Conservation (phyloP, 2,888 invertebrate species). For the Leistus spinibarbis region DNA sequence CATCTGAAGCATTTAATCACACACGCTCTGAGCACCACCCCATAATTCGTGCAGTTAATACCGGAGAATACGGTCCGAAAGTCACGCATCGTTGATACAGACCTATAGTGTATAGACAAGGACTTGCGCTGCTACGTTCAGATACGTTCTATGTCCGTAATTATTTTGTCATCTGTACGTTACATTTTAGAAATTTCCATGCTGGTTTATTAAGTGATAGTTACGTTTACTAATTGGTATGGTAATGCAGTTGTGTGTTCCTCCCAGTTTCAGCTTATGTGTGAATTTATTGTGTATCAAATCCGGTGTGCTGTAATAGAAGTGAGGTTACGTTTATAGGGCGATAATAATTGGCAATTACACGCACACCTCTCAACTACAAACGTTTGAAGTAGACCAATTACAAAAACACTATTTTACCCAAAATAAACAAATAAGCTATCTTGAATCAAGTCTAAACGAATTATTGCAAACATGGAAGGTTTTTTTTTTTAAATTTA, state of each 20-base stretch:
- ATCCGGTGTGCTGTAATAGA: neutral
- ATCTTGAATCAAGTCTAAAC: too few species aligned
- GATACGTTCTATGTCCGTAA: neutral
- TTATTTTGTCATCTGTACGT: conserved; percentile 11
- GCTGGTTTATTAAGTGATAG: neutral
- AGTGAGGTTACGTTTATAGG: neutral
- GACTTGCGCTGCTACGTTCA: neutral
- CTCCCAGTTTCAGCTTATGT: neutral
- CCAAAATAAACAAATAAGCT: too few species aligned
- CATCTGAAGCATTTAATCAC: neutral
- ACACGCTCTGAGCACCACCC: neutral
- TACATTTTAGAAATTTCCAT: conserved; percentile 1
- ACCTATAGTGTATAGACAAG: neutral
- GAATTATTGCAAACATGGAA: too few species aligned
- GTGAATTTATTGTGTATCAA: neutral
- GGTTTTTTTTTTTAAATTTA: too few species aligned
- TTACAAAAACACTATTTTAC: too few species aligned
- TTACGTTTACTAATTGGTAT: neutral
- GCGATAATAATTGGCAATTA: neutral
- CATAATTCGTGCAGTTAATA: neutral
- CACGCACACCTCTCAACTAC: too few species aligned
- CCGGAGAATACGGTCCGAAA: neutral
- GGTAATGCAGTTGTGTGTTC: neutral
- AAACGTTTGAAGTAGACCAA: too few species aligned
- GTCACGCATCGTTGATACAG: neutral